Base-by-base conservation (phyloP, 2,113 vertebrate genomes). In the Pygoscelis adeliae region DNA sequence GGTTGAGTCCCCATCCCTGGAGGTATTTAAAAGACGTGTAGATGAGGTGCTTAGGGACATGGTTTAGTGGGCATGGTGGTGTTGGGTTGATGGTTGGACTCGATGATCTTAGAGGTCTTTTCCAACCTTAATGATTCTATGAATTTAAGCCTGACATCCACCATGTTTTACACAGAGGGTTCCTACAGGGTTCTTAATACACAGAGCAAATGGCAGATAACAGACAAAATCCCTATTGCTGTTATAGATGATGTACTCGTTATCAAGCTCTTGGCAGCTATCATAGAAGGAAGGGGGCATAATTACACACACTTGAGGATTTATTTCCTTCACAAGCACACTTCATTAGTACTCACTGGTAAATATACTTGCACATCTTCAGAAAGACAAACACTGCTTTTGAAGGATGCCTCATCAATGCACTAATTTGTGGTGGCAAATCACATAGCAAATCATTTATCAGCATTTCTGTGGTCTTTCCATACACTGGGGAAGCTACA, bases 261-360 rank as follows among this genome's bases (percentile, higher is more conserved):
- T 90, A 93, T 89, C 81, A 92, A 80, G 93, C 78, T 80, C 66
- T 96, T 85, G 85, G 82, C 90, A 97, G 78, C 84, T 90, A 85
- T 61, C 71, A 36, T 15, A 69, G 58, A 91, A 90, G 91, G 78
- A 96, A 97, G 73, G 78, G 74, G 71, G 62, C 87, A 55, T 89
- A 89, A 96, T 96, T 93, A 94, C 77, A 91, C 26, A 72, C 78
- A 91, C 87, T 93, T 65, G 66, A 96, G 87, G 89, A 46, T 96
- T 96, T 67, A 93, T 95, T 97, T 94, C 82, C 93, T 93, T 91
- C 96, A 91, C 83, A 89, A 94, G 85, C 82, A 95, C 86, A 56
- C 95, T 95, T 94, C 87, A 85, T 95, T 94, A 91, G 78, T 85
- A 58, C 87, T 95, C 58, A 44, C 36, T 82, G 70, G 91, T 94